Base-by-base conservation (phyloP, 2,888 invertebrate species). In the Ellobium chinense region DNA sequence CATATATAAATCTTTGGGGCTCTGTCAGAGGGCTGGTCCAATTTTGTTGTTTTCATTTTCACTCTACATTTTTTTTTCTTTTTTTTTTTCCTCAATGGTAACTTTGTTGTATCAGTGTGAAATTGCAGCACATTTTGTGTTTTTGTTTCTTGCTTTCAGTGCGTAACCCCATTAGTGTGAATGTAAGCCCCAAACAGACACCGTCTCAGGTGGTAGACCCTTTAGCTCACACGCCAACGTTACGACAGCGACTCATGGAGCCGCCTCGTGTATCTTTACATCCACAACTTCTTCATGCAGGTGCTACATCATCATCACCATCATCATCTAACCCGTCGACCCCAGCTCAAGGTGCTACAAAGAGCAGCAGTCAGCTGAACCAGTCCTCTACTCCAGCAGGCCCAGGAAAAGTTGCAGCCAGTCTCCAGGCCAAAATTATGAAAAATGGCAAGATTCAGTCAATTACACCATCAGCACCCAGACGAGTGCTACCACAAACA, bases 231-330 rank as follows among this genome's bases (percentile, higher is more conserved):
- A 88, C 89, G 74, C 89, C 90, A 70, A 88, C 89, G 65, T 85
- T 90, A 76, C 84, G 88, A 65, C 88, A 89, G 83, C 87, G 90
- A 77, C 87, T 90, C 70, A 87, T 89, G 86, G 88, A 87, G 83
- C 88, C 89, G 68, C 88, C 88, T 36, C 81, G 86, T 82, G 81
- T 85, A 66, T 84, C 87, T 72, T 78, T 83, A 83, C 85, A 83
- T 66, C 85, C 79, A 54, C 83, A 78, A 80, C 73, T 85, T 86
- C 63, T 83, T 82, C 83, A 83, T 72, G 72, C 85, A 85, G 85
- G 85, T 85, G 56, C 80, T 72, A 39, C 84, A 39, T 56, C 80
- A 29, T 80, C 83, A 77, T 78, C 82, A 74, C 62, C 29, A 27
- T 65, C 77, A 18, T 34, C 66, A 7, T 72, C 31, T 12, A 29